A percentile compares a stretch with the other conserved stretches of the same genome.
Evolutionary conservation across 2,113 vertebrate species (phyloP).

Genomic region (Arothron firmamentum): DNA sequence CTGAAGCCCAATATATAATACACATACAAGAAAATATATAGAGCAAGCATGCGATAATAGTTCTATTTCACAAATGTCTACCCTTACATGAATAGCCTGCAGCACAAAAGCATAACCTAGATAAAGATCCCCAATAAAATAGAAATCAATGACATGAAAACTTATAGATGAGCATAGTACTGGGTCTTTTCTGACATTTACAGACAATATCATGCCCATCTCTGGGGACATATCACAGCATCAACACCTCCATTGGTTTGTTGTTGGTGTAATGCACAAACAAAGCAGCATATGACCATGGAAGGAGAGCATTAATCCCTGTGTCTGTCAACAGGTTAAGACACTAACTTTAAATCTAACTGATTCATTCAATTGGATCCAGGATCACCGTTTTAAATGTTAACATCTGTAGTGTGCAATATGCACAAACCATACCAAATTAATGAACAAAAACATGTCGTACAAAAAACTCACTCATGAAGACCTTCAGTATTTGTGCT

Average conservation of each 20-base stretch:
- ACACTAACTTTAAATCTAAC: slow-evolving; percentile 40
- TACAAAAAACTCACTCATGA: too few species aligned
- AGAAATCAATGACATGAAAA: not conserved
- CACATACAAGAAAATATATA: not conserved
- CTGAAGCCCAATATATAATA: not conserved
- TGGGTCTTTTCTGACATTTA: slow-evolving; percentile 1
- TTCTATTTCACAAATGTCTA: slow-evolving; percentile 8
- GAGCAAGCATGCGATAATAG: not conserved
- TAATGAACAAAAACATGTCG: not conserved
- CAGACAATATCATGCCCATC: slow-evolving; percentile 16
- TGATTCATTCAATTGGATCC: slow-evolving; percentile 34
- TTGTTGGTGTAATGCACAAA: slow-evolving; percentile 10
- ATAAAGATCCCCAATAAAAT: not conserved
- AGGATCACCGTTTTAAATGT: slow-evolving; percentile 30
- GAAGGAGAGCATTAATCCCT: slow-evolving; percentile 31
- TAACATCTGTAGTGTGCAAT: slow-evolving; percentile 8
- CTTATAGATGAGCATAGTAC: slow-evolving; percentile 2
- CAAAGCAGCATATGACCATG: not conserved
- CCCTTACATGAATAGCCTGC: not conserved
- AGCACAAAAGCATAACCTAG: not conserved
- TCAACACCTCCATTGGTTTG: not conserved
- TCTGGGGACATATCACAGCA: slow-evolving; percentile 17
- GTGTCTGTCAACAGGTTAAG: slow-evolving; percentile 44
- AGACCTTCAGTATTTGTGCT: too few species aligned
- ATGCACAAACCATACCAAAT: slow-evolving; percentile 7